Conservation (phyloP, 1,140 invertebrate genomes). For the Potamilus streckersoni region DNA sequence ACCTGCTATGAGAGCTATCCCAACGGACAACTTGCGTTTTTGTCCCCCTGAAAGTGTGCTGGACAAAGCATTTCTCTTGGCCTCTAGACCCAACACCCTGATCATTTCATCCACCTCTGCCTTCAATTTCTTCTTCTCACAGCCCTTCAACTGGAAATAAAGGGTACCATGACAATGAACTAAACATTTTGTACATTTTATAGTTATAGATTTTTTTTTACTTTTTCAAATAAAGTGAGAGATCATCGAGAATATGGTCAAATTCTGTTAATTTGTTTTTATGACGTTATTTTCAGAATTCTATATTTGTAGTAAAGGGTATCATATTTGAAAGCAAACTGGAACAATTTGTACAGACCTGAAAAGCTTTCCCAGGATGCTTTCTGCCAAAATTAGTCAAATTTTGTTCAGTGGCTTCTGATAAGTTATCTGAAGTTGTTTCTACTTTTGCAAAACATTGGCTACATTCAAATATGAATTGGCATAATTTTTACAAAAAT, state of each 20-base stretch:
- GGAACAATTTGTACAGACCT: neutral
- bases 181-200: neutral
- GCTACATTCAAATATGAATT: no score
- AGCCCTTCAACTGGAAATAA: constrained; percentile 74
- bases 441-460: neutral
- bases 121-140: constrained; percentile 71
- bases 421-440: no score
- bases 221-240: neutral
- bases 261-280: no score
- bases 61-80: constrained; percentile 76
- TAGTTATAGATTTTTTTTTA: neutral
- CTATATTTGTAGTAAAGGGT: no score
- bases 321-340: neutral
- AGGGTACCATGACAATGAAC: neutral
- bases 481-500: no score
- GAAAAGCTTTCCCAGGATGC: no score
- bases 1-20: constrained; percentile 70
- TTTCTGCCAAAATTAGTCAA: no score
- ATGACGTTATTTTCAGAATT: no score
- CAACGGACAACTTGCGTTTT: constrained; percentile 71
- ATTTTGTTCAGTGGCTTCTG: no score
- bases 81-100: constrained; percentile 71
- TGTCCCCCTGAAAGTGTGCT: constrained; percentile 74
- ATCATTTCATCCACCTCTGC: constrained; percentile 70
- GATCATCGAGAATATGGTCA: no score